phyloP scores from a whole-genome alignment of 1,140 invertebrate genomes.

The Papilio dardanus region DNA sequence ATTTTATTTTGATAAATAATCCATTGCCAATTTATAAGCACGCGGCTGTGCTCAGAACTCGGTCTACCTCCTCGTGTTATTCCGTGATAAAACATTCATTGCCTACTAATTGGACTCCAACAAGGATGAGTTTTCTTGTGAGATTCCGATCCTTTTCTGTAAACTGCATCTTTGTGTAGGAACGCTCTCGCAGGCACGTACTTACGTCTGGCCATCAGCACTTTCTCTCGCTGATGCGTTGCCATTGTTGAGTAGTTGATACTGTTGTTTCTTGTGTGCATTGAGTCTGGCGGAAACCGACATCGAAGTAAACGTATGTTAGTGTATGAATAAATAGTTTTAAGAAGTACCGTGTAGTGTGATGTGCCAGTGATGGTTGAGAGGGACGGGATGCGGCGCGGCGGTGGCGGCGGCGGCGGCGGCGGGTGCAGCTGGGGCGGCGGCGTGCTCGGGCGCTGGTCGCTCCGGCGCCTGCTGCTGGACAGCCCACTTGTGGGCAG shows the following conservation, averaged over 20 bases:
- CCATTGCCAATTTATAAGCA: slow-evolving; percentile 41
- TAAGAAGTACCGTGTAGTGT: slow-evolving; percentile 54
- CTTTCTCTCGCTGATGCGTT: slow-evolving; percentile 77
- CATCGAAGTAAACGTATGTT: slow-evolving; percentile 61
- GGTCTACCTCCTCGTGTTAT: not conserved
- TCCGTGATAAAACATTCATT: slow-evolving; percentile 15
- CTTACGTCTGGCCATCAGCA: slow-evolving; percentile 62
- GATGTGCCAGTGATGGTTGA: slow-evolving; percentile 77
- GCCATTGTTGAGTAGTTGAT: slow-evolving; percentile 66
- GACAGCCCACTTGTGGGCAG: slow-evolving; percentile 75
- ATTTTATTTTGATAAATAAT: slow-evolving; percentile 53
- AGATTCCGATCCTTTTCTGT: slow-evolving; percentile 47
- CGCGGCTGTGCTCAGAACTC: slow-evolving; percentile 23
- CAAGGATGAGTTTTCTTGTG: slow-evolving; percentile 9
- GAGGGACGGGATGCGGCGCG: slow-evolving; percentile 68
- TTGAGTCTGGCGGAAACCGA: slow-evolving; percentile 52
- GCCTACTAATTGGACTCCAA: not conserved
- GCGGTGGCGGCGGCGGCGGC: slow-evolving; percentile 47
- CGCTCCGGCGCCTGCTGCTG: slow-evolving; percentile 66
- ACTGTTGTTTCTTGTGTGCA: slow-evolving; percentile 52
- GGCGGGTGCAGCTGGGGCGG: slow-evolving; percentile 77
- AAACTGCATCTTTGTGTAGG: slow-evolving; percentile 63
- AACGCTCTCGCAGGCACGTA: slow-evolving; percentile 56
- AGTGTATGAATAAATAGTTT: slow-evolving; percentile 53
- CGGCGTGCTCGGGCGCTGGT: slow-evolving; percentile 75